Base-by-base conservation (phyloP, 2,797 vertebrate genomes). In the Spea hammondii region DNA sequence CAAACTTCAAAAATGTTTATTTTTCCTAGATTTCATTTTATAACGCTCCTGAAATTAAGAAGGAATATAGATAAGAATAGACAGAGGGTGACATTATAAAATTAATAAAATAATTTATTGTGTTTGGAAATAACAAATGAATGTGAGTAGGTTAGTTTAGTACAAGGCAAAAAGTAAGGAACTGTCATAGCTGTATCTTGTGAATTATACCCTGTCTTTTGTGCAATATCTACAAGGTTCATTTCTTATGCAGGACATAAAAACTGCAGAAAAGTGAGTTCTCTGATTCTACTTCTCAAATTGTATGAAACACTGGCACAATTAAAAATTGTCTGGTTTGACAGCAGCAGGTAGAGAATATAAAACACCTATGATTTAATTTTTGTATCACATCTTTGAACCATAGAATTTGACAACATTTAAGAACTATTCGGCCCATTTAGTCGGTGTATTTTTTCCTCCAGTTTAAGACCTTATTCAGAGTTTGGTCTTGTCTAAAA, bases 151-250 rank as follows among this genome's bases (percentile, higher is more conserved):
- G 32, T 62, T 62, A 13, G 9, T 59, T 59, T 59, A 62, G n/a
- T 44, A 6, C 10, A 62, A 62, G 14, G 4, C 2, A 2, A 32
- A 62, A 62, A 62, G n/a, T 32, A 32, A 17, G n/a, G 59, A 62
- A 62, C 59, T 62, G 13, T n/a, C 4, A 62, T 67, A 67, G 49
- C 49, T 67, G 65, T 47, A 67, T 67, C 49, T 3, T 67, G 65
- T 67, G 65, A 67, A 67, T 67, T 67, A 67, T 67, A 67, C 49
- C 11, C 49, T 13, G 45, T 67, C 46, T 67, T 67, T 67, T 48
- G 5, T 48, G 65, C 65, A 48, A 45, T 8, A 49, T 65, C 32
- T 45, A 46, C 32, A 65, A 46, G 17, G 5, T 4, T 65, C 46
- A 47, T 62, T 44, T 49, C 11, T 74, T 74, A 74, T 48, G 12